These are phyloP conservation scores for Sebastes nivosus DNA, from an alignment of 2,797 vertebrate species.

Conservation along the genomic window DNA sequence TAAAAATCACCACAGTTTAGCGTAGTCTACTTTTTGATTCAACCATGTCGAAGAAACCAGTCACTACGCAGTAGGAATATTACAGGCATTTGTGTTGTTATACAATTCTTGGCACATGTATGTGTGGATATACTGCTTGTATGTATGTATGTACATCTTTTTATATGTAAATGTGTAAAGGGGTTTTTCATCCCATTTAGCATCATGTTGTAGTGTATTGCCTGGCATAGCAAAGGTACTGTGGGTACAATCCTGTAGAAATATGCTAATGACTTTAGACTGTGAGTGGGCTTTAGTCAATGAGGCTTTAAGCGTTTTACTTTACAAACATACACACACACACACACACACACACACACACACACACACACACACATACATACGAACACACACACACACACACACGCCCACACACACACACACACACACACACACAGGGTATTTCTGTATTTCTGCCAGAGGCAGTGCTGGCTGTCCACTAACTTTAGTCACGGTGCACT, in stretches of 20 bases:
- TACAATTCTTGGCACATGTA: neutral
- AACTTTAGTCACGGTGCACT: constrained; percentile 75
- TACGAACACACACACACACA: neutral
- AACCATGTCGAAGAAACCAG: neutral
- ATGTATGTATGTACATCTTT: neutral
- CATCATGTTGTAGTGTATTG: neutral
- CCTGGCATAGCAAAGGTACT: neutral
- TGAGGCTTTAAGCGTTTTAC: constrained; percentile 64
- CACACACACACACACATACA: neutral
- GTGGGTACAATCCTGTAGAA: constrained; percentile 26
- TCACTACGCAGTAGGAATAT: neutral
- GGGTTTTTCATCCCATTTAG: neutral
- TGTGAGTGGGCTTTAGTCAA: constrained; percentile 46
- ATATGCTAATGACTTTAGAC: constrained; percentile 57
- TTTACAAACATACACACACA: constrained; percentile 12
- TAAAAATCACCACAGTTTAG: no score
- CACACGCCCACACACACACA: constrained; percentile 6
- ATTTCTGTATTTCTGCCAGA: constrained; percentile 61
- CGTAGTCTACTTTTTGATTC: neutral
- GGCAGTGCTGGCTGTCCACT: constrained; percentile 67
- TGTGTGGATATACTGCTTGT: neutral
- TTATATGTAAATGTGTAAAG: neutral
- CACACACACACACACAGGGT: constrained; percentile 25
- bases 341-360: neutral
- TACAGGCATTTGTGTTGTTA: neutral